Evolutionary conservation across 1,140 invertebrate species (phyloP), one percentile per base, ranked within the genome.

Genomic region (Sitodiplosis mosellana): DNA sequence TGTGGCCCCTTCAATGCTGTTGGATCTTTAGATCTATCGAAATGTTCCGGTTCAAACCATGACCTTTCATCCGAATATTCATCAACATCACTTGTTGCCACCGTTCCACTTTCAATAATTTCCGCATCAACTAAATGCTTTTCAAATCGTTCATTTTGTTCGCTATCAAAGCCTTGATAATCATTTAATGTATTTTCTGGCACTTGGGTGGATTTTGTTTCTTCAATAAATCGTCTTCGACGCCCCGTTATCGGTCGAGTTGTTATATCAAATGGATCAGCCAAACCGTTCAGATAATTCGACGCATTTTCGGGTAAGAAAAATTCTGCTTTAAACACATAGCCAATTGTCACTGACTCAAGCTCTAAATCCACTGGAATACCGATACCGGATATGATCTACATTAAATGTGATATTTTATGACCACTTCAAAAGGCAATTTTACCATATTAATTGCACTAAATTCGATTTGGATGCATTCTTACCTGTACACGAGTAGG

Each of bases 381-480:
- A 50, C 62, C 62, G 49, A 64, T 61, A 44, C 62, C 62, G 12
- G 47, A 53, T 51, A 64, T 59, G n/a, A 58, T 59, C 61, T 64
- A 20, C 43, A 18, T 19, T 3, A 2, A 15, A 12, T 34, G 12
- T 46, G n/a, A 27, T 10, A 27, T 10, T 5, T 5, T 27, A 27
- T 27, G 10, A 10, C 3, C 27, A 27, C 27, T 27, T 27, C 10
- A 27, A 27, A 27, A 27, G n/a, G n/a, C n/a, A n/a, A n/a, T n/a
- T n/a, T n/a, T n/a, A n/a, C n/a, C n/a, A n/a, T n/a, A n/a, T n/a
- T n/a, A n/a, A n/a, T n/a, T n/a, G n/a, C n/a, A n/a, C n/a, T n/a
- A n/a, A n/a, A n/a, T n/a, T n/a, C n/a, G n/a, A n/a, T n/a, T n/a
- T n/a, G n/a, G n/a, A n/a, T n/a, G n/a, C n/a, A n/a, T n/a, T n/a